Evolutionary conservation across 2,888 invertebrate genomes (phyloP), one percentile per base, ranked within the genome.

Genomic region (Drosophila putrida): DNA sequence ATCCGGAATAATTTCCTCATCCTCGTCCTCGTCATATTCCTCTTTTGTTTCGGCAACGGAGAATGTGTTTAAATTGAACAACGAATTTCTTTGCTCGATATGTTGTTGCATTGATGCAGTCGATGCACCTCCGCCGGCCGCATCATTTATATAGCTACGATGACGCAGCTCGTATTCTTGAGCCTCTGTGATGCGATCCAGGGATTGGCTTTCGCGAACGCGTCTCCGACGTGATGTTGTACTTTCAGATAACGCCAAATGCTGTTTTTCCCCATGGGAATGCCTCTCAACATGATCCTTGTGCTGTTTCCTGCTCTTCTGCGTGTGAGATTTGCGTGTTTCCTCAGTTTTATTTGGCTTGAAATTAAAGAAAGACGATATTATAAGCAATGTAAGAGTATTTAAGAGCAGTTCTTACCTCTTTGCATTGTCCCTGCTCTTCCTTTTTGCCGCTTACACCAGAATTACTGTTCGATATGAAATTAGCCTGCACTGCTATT

Each of bases 131-230:
- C 70, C 64, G 43, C 70, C 64, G 43, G 47, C 44, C 25, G 73
- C 69, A 41, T 82, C 85, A 46, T 61, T 59, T 39, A 68, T 63
- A 49, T 73, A 62, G 71, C 80, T 78, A 38, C 90, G 89, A 59
- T 90, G 84, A 31, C 92, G 91, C 71, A 91, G 65, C 55, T 92
- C 92, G 68, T 91, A 96, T 91, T 96, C 96, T 92, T 96, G 96
- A 76, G 96, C 96, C 93, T 97, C 97, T 13, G 96, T 96, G 75
- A 97, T 97, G 74, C 97, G 94, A 92, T 97, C 97, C 69, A 97
- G 93, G 28, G 97, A 97, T 90, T 97, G 96, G 80, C 96, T 96
- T 93, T 97, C 97, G 9, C 97, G 94, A 61, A 97, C 92, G 15
- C 94, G 91, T 2, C 95, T 95, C 81, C 95, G 95, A 0, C 95